Evolutionary conservation across 2,113 vertebrate genomes (phyloP), one percentile per base, ranked within the genome.

Genomic region (Piprites chloris): DNA sequence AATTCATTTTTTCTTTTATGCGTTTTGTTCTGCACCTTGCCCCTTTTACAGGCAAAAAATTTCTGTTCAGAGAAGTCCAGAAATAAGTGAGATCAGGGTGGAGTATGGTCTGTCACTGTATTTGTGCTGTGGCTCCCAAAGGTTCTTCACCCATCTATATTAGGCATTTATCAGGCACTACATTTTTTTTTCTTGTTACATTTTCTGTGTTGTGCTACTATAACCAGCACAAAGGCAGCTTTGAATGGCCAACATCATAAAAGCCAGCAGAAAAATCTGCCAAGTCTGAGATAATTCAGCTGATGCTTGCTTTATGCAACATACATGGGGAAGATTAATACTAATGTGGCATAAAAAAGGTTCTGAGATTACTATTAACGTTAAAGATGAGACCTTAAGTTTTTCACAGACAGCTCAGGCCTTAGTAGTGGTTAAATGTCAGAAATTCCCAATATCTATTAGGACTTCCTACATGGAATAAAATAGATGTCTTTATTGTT

Each of bases 231-330:
- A 37, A 32, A 30, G 27, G 16, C 4, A 73, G 21, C 11, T 80
- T 56, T 52, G 73, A 17, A 19, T 68, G 56, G 27, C 19, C 52
- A 73, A n/a, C 26, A 50, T 14, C 30, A 30, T 33, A 16, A 52
- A 84, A 80, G 5, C 9, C 17, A 89, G 35, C 21, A 89, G 67
- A 67, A 67, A 93, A 59, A 59, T 26, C 9, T 75, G 32, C 37
- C 12, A n/a, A 4, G n/a, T 72, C 58, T 63, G 58, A 86, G 12
- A 46, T 49, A 9, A 12, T 55, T 55, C 63, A 68, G 58, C 47
- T 80, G 52, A 47, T 0, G 0, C 27, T 77, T 0, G 2, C 28
- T 63, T 67, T 21, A 63, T 9, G 22, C 24, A 62, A 53, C 0
- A 0, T 22, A 35, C 2, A 4, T 28, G 4, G 26, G 16, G 4